Conservation (phyloP, 1,140 invertebrate genomes). For the Drosophila gunungcola region DNA sequence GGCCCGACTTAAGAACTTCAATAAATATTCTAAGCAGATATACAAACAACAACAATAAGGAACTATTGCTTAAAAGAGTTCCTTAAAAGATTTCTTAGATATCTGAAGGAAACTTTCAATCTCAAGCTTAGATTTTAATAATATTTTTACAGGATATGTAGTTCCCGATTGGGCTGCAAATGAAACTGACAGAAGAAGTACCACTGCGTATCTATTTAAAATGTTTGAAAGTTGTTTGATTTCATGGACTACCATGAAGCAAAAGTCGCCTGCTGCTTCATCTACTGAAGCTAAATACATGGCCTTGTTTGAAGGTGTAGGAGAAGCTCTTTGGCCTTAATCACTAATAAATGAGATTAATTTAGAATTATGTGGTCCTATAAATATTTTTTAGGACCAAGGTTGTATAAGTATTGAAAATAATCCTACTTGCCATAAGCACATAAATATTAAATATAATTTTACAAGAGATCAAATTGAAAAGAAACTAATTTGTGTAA, state of each 20-base stretch:
- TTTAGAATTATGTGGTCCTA: too few species aligned
- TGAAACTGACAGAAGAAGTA: too few species aligned
- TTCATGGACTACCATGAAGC: too few species aligned
- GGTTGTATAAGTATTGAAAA: constrained; percentile 22
- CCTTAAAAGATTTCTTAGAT: constrained; percentile 1
- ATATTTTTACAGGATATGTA: too few species aligned
- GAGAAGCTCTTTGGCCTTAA: too few species aligned
- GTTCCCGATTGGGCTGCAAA: too few species aligned
- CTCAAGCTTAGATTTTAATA: background rate
- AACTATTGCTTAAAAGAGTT: constrained; percentile 3
- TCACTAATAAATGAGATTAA: too few species aligned
- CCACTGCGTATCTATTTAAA: too few species aligned
- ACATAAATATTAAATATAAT: constrained; percentile 26
- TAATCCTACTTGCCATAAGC: constrained; percentile 24
- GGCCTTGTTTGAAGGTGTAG: too few species aligned
- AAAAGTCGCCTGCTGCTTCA: too few species aligned
- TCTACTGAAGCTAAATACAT: too few species aligned
- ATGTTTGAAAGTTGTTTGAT: too few species aligned
- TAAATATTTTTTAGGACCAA: constrained; percentile 2
- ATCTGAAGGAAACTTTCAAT: background rate
- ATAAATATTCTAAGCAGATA: background rate
- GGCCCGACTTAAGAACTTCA: background rate
- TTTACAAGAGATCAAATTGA: constrained; percentile 23
- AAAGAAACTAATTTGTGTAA: constrained; percentile 17
- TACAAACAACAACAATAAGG: background rate